Evolutionary conservation across 2,113 vertebrate species (phyloP).

Genomic region (Zosterops lateralis): DNA sequence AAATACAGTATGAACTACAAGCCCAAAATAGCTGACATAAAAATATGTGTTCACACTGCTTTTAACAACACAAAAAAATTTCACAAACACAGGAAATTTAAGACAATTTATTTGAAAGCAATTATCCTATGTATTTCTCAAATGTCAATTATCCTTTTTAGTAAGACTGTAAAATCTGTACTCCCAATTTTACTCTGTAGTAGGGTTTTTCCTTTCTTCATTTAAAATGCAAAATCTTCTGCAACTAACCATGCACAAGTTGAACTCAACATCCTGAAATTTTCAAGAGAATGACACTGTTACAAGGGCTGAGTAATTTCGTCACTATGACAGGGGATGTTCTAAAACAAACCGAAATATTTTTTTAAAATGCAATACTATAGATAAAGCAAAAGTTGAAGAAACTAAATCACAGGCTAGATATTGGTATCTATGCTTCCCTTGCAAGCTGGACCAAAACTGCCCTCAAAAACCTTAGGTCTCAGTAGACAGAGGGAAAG

Average conservation of each 20-base stretch:
- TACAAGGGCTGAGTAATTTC: not conserved
- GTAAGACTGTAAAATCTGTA: not conserved
- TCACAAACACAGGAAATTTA: not conserved
- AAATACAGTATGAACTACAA: conserved; percentile 17
- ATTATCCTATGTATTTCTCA: not conserved
- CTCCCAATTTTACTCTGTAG: not conserved
- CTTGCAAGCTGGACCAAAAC: not conserved
- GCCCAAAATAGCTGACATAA: not conserved
- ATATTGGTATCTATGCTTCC: not conserved
- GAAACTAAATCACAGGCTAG: not conserved
- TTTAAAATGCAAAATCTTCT: not conserved
- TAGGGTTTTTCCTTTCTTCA: not conserved
- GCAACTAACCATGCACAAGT: not conserved
- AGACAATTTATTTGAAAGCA: not conserved
- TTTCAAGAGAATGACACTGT: not conserved
- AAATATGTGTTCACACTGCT: not conserved
- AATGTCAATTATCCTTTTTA: not conserved
- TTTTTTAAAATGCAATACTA: not conserved
- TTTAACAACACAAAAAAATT: not conserved
- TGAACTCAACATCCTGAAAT: not conserved
- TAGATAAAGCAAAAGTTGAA: not conserved
- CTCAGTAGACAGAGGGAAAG: not conserved
- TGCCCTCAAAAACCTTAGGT: not conserved
- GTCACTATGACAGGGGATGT: not conserved
- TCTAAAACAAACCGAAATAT: not conserved